Percentiles rank a stretch among this genome's conserved stretches.
Conservation (phyloP, 2,888 invertebrate species). For the Zaprionus lineosus region DNA sequence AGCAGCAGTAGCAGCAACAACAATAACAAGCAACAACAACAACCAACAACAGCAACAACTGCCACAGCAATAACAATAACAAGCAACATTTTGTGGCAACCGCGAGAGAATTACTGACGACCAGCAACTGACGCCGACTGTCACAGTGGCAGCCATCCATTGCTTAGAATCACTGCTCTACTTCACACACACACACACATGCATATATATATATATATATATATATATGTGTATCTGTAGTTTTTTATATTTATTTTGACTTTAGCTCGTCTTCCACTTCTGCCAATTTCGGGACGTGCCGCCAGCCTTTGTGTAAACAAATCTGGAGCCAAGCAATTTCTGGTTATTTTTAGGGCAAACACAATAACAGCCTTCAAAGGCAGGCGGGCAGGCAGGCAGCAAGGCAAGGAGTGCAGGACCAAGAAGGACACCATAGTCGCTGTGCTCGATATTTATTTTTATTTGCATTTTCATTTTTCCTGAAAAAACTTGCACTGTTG, state of each 20-base stretch:
- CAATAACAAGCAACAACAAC: constrained; percentile 6
- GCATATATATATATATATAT: too few relatives aligned
- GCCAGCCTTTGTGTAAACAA: constrained; percentile 56
- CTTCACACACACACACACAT: constrained; percentile 30
- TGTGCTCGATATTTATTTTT: constrained; percentile 67
- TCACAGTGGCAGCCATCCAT: constrained; percentile 41
- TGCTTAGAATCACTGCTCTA: constrained; percentile 25
- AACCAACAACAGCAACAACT: constrained; percentile 13
- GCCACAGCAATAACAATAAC: background rate
- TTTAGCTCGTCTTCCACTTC: constrained; percentile 48
- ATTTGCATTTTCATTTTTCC: constrained; percentile 62
- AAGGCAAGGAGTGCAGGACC: constrained; percentile 11
- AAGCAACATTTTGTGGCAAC: background rate
- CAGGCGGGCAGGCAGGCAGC: background rate
- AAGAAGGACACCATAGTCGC: constrained; percentile 30
- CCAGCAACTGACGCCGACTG: constrained; percentile 50
- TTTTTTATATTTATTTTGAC: constrained; percentile 60
- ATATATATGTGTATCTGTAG: constrained; percentile 15
- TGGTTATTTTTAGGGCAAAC: constrained; percentile 56
- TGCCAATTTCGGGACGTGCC: constrained; percentile 54
- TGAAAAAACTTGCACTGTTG: constrained; percentile 23
- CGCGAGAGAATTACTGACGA: constrained; percentile 12
- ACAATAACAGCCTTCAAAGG: constrained; percentile 51
- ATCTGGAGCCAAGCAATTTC: constrained; percentile 54
- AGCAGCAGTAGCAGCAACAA: constrained; percentile 1